phyloP scores from a whole-genome alignment of 2,888 invertebrate genomes.

The Agrotis segetum region DNA sequence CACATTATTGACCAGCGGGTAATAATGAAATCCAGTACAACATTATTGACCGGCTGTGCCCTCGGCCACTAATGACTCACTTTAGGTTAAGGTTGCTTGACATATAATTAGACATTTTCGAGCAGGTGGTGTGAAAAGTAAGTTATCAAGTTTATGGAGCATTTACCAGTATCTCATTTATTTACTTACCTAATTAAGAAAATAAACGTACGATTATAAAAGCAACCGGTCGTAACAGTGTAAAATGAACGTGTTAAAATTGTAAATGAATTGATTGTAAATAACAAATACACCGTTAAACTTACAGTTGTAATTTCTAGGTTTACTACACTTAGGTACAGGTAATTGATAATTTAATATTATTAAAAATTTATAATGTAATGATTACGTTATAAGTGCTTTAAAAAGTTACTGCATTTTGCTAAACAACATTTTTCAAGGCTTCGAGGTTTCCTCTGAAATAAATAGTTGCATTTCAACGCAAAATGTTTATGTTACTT shows the following conservation, averaged over 20 bases:
- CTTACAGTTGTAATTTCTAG: not conserved
- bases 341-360: constrained; percentile 1
- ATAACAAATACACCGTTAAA: constrained; percentile 8
- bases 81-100: too few relatives aligned
- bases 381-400: not conserved
- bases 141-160: constrained; percentile 8
- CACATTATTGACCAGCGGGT: too few relatives aligned
- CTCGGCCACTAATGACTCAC: too few relatives aligned
- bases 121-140: too few relatives aligned
- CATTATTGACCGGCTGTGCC: too few relatives aligned
- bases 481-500: not conserved
- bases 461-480: not conserved
- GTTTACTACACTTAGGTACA: not conserved
- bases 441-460: too few relatives aligned
- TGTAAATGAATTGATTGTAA: not conserved
- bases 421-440: not conserved
- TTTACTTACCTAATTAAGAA: constrained; percentile 13
- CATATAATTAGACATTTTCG: too few relatives aligned
- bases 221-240: not conserved
- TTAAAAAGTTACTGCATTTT: not conserved
- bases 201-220: constrained; percentile 15
- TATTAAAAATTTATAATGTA: not conserved
- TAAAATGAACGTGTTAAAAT: constrained; percentile 9
- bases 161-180: constrained; percentile 1
- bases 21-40: too few relatives aligned